Percentiles rank a stretch among this genome's conserved stretches.
Conservation (phyloP, 2,888 invertebrate genomes). For the Rotaria sp. region DNA sequence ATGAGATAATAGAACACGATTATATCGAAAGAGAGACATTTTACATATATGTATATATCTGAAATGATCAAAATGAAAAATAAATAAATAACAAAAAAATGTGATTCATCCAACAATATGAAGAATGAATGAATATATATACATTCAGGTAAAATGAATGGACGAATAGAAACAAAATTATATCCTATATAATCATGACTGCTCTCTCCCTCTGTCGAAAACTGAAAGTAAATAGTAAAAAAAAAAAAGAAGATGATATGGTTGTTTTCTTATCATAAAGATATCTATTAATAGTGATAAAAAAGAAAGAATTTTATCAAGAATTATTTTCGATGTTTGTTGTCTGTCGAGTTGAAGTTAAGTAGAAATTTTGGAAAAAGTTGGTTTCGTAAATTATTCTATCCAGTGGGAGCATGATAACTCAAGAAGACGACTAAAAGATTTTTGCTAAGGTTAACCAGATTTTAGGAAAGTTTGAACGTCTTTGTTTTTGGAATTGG, state of each 20-base stretch:
- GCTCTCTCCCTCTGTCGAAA: not conserved
- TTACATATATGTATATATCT: not conserved
- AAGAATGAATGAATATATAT: not conserved
- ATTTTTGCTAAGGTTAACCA: too few relatives aligned
- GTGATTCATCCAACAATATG: not conserved
- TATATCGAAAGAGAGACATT: not conserved
- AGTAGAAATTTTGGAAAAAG: too few relatives aligned
- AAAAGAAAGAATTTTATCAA: too few relatives aligned
- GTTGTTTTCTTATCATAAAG: too few relatives aligned
- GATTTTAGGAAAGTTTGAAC: too few relatives aligned
- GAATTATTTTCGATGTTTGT: too few relatives aligned
- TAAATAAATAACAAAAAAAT: conserved; percentile 1
- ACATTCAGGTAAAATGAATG: not conserved
- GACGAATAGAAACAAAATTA: not conserved
- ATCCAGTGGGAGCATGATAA: too few relatives aligned
- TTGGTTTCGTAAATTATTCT: too few relatives aligned
- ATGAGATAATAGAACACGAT: not conserved
- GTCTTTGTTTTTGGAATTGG: too few relatives aligned
- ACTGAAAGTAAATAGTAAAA: not conserved
- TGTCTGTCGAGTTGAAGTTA: too few relatives aligned
- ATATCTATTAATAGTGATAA: too few relatives aligned
- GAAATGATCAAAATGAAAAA: not conserved
- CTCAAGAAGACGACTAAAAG: too few relatives aligned
- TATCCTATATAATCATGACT: not conserved
- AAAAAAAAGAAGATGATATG: not conserved